Percentiles rank a stretch among this genome's conserved stretches.
phyloP scores from a whole-genome alignment of 1,140 invertebrate species.

The Bombus polaris region DNA sequence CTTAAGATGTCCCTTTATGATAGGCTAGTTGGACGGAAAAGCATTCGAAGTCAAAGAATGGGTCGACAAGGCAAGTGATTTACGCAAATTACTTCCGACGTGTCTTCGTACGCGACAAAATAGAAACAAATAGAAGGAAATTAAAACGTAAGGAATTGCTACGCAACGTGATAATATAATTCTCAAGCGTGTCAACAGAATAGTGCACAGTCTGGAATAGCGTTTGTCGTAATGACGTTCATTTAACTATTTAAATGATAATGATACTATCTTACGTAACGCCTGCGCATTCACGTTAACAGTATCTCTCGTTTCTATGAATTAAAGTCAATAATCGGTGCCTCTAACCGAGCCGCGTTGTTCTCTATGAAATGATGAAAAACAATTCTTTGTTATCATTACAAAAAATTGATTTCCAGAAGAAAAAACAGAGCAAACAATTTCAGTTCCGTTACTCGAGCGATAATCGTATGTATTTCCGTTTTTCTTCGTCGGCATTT shows the following conservation, averaged over 20 bases:
- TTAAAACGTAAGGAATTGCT: background rate
- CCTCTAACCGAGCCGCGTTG: background rate
- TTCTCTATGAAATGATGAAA: background rate
- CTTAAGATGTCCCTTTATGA: slow-evolving; percentile 92
- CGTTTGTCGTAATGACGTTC: background rate
- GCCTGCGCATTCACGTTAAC: background rate
- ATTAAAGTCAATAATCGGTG: background rate
- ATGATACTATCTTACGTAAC: slow-evolving; percentile 37
- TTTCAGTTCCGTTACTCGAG: background rate
- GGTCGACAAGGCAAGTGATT: slow-evolving; percentile 85
- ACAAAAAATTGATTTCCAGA: background rate
- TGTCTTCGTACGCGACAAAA: background rate
- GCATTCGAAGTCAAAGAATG: slow-evolving; percentile 86
- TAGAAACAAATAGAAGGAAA: too few species aligned
- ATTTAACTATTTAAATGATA: slow-evolving; percentile 28
- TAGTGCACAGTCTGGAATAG: background rate
- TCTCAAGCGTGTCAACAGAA: background rate
- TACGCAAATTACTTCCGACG: background rate
- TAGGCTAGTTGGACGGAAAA: slow-evolving; percentile 90
- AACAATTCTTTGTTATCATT: background rate
- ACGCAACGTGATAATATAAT: background rate
- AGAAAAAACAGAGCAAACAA: background rate
- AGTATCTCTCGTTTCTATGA: background rate
- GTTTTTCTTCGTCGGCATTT: background rate
- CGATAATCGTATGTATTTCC: background rate